Evolutionary conservation across 2,113 vertebrate species (phyloP).

Genomic region (Eulemur rufifrons): DNA sequence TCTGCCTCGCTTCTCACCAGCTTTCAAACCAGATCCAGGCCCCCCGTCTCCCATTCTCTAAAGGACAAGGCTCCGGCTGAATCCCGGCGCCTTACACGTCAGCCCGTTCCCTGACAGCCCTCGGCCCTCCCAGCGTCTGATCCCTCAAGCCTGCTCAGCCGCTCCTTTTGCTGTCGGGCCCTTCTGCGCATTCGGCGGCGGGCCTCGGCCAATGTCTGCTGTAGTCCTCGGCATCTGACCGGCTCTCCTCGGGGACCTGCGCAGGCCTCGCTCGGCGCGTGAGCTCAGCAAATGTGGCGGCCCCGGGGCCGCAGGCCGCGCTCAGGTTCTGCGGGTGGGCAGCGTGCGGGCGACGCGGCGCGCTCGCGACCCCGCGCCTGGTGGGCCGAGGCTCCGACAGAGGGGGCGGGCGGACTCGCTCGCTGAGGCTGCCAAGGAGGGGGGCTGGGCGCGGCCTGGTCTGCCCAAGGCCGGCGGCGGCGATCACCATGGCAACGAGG

Average conservation of each 20-base stretch:
- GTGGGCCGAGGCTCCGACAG: not conserved
- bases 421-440: not conserved
- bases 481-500: constrained; percentile 56
- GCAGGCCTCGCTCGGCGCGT: not conserved
- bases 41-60: too few species aligned
- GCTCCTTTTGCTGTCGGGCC: not conserved
- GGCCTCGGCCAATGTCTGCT: not conserved
- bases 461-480: fast-evolving
- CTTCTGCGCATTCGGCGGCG: not conserved
- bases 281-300: not conserved
- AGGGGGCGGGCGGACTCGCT: constrained; percentile 44
- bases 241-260: not conserved
- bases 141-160: not conserved
- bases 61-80: not conserved
- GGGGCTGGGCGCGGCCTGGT: fast-evolving
- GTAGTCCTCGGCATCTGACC: not conserved
- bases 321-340: not conserved
- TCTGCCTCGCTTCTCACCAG: not conserved
- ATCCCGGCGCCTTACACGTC: not conserved
- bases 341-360: not conserved
- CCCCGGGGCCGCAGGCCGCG: not conserved
- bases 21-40: not conserved
- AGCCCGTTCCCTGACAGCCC: not conserved
- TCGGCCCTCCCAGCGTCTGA: too few species aligned
- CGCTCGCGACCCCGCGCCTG: not conserved